These are phyloP conservation scores for Drosophila recens DNA, from an alignment of 2,888 invertebrate genomes.

Conservation along the genomic window DNA sequence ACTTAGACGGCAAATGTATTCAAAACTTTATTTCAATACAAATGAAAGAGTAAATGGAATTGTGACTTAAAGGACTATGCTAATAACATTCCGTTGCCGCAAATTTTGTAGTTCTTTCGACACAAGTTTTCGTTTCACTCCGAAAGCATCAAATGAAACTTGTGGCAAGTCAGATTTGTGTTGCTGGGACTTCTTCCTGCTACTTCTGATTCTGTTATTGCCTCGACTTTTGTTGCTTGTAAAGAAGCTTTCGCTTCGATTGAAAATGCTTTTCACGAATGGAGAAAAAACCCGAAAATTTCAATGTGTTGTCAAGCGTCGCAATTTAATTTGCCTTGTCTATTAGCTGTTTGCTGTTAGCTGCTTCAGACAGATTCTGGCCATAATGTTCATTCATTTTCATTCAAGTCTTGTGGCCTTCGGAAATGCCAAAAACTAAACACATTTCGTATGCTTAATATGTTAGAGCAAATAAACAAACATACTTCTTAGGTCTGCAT, in stretches of 20 bases:
- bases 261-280: constrained; percentile 28
- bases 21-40: constrained; percentile 13
- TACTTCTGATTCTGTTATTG: constrained; percentile 1
- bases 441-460: constrained; percentile 51
- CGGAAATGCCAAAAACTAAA: constrained; percentile 55
- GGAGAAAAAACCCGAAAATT: constrained; percentile 13
- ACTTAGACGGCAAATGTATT: neutral
- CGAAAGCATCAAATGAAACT: constrained; percentile 30
- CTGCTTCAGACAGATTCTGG: constrained; percentile 16
- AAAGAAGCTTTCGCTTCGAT: constrained; percentile 34
- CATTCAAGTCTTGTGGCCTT: constrained; percentile 53
- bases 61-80: constrained; percentile 20
- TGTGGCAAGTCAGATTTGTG: constrained; percentile 24
- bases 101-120: constrained; percentile 9
- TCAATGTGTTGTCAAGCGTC: constrained; percentile 47
- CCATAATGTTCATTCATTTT: constrained; percentile 19
- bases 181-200: neutral
- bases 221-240: constrained; percentile 7
- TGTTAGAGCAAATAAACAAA: constrained; percentile 6
- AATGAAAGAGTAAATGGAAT: constrained; percentile 3
- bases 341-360: constrained; percentile 38
- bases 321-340: constrained; percentile 65
- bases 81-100: constrained; percentile 32
- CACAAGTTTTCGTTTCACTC: constrained; percentile 38
- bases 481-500: constrained; percentile 1